A percentile compares a stretch with the other conserved stretches of the same genome.
Conservation (phyloP, 2,888 invertebrate species). For the Ceraclea dissimilis region DNA sequence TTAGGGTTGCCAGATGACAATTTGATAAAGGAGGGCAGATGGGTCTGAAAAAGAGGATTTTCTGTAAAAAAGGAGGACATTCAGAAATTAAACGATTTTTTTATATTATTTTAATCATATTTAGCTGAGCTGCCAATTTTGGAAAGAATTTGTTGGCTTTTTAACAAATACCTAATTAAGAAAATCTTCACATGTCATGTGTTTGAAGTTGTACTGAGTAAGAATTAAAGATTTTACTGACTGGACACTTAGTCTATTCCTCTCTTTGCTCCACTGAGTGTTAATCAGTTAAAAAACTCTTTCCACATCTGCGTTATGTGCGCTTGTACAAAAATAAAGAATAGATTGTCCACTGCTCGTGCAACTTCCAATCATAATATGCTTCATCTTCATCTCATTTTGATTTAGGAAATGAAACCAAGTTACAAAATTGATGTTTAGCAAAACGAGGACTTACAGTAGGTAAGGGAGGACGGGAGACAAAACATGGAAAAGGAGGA, state of each 20-base stretch:
- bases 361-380: conserved; percentile 5
- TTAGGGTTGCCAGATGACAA: too few species aligned
- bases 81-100: too few species aligned
- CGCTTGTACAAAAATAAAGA: conserved; percentile 4
- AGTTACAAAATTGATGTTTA: conserved; percentile 6
- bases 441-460: too few species aligned
- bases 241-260: conserved; percentile 11
- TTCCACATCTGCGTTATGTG: conserved; percentile 4
- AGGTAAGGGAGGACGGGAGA: too few species aligned
- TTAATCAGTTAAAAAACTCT: conserved; percentile 7
- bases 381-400: conserved; percentile 6
- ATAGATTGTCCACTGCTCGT: conserved; percentile 5
- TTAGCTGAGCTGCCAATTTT: too few species aligned
- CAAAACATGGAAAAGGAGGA: too few species aligned
- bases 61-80: too few species aligned
- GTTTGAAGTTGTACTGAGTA: too few species aligned
- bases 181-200: conserved; percentile 22
- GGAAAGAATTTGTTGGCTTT: conserved; percentile 23
- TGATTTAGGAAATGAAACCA: conserved; percentile 4
- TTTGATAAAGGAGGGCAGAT: too few species aligned
- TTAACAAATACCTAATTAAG: conserved; percentile 19
- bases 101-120: too few species aligned
- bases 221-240: conserved; percentile 12
- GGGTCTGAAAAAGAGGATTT: too few species aligned
- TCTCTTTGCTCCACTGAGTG: conserved; percentile 13